phyloP scores from a whole-genome alignment of 2,888 invertebrate species.

The Deroplatys truncata region DNA sequence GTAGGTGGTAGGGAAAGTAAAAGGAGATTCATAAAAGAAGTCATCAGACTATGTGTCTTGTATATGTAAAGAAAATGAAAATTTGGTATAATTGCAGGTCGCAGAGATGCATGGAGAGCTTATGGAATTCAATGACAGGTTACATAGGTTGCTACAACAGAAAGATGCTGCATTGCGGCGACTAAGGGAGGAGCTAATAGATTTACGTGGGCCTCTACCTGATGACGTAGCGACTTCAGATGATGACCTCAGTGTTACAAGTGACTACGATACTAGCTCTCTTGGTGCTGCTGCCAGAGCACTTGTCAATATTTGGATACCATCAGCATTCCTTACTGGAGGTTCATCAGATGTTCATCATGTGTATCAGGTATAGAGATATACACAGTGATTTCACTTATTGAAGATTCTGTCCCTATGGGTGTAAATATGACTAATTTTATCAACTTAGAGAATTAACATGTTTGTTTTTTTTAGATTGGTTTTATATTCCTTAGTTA shows the following conservation, averaged over 20 bases:
- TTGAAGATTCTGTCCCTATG: no score
- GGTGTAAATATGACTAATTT: not conserved
- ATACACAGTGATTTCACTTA: no score
- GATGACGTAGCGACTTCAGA: constrained; percentile 45
- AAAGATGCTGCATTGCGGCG: constrained; percentile 58
- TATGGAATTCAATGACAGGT: constrained; percentile 84
- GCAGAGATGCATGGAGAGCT: constrained; percentile 93
- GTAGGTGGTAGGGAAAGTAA: no score
- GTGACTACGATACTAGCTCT: constrained; percentile 35
- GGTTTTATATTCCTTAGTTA: no score
- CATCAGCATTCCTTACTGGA: constrained; percentile 77
- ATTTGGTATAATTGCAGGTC: constrained; percentile 51
- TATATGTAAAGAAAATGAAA: no score
- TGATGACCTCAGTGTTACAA: constrained; percentile 44
- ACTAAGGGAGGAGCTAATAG: constrained; percentile 60
- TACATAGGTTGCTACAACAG: constrained; percentile 64
- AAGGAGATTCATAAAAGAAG: no score
- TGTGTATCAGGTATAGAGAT: constrained; percentile 72
- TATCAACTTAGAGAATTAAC: not conserved
- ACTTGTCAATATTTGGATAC: constrained; percentile 80
- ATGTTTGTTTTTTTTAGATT: no score
- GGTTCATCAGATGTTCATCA: constrained; percentile 73
- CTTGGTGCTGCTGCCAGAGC: constrained; percentile 40
- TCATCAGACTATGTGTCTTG: no score
- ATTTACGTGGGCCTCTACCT: constrained; percentile 59